Conservation (phyloP, 2,797 vertebrate species). For the Betta splendens region DNA sequence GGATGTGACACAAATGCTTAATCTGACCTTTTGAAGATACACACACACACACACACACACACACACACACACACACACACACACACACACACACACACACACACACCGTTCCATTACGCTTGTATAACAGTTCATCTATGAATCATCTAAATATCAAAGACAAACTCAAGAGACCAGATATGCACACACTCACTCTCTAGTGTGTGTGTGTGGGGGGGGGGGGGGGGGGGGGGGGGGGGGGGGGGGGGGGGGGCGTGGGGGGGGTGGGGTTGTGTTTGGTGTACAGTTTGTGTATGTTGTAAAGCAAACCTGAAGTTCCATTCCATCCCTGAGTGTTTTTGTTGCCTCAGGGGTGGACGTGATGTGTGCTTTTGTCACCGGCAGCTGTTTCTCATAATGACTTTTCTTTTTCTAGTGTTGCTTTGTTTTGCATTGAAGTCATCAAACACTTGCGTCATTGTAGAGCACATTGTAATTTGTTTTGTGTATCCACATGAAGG, state of each 20-base stretch:
- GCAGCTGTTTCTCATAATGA: conserved; percentile 22
- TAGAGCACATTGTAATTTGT: neutral
- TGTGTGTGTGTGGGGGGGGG: neutral
- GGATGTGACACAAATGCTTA: conserved; percentile 34
- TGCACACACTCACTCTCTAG: conserved; percentile 28
- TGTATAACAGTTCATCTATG: conserved; percentile 69
- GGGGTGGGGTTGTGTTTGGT: conserved; percentile 9
- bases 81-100: conserved; percentile 16
- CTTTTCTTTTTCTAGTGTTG: conserved; percentile 14
- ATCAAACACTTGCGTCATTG: conserved; percentile 27
- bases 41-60: conserved; percentile 7
- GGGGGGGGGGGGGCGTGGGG: conserved; percentile 2
- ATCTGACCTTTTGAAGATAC: conserved; percentile 60
- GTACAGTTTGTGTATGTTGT: conserved; percentile 19
- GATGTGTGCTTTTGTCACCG: neutral
- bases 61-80: conserved; percentile 9
- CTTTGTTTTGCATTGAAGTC: conserved; percentile 31
- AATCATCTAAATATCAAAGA: conserved; percentile 74
- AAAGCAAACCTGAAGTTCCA: conserved; percentile 27
- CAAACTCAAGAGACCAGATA: conserved; percentile 44
- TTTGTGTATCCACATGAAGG: too few species aligned
- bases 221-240: conserved; percentile 6
- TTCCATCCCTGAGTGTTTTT: conserved; percentile 47
- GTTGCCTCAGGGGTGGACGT: conserved; percentile 34
- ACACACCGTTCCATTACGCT: conserved; percentile 32